Conservation (phyloP, 1,140 invertebrate genomes). For the Zaprionus nigranus region DNA sequence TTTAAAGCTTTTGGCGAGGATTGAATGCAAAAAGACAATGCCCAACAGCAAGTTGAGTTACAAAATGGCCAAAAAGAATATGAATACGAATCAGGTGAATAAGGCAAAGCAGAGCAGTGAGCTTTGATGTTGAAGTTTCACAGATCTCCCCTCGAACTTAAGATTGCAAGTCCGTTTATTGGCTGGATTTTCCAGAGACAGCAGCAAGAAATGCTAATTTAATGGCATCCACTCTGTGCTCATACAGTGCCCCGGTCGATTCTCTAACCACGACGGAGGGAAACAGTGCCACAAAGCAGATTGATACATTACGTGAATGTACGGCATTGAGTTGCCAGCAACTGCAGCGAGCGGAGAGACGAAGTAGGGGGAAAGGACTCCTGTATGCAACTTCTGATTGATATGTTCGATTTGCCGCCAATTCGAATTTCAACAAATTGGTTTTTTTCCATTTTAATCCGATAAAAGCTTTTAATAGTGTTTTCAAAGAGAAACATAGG, state of each 20-base stretch:
- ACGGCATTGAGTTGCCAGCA: slow-evolving; percentile 47
- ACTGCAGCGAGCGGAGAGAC: not conserved
- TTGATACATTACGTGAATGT: slow-evolving; percentile 75
- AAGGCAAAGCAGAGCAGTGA: not conserved
- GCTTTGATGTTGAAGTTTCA: not conserved
- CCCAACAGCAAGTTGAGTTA: slow-evolving; percentile 42
- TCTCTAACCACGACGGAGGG: not conserved
- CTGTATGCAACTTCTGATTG: slow-evolving; percentile 54
- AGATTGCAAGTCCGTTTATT: not conserved
- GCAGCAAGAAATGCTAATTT: slow-evolving; percentile 35
- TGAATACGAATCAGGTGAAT: slow-evolving; percentile 19
- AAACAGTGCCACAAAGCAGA: slow-evolving; percentile 70
- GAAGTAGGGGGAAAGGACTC: not conserved
- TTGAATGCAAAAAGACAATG: slow-evolving; percentile 54
- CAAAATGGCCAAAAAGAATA: slow-evolving; percentile 38
- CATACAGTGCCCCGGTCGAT: slow-evolving; percentile 16
- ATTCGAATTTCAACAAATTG: slow-evolving; percentile 74
- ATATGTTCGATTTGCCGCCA: slow-evolving; percentile 68
- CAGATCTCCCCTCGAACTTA: not conserved
- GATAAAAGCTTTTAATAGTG: slow-evolving; percentile 66
- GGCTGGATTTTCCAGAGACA: not conserved
- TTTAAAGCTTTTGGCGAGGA: slow-evolving; percentile 61
- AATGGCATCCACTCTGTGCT: slow-evolving; percentile 26
- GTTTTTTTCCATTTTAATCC: slow-evolving; percentile 77
- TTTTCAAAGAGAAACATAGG: slow-evolving; percentile 3